phyloP scores from a whole-genome alignment of 2,113 vertebrate species.

The Ceyx melanurus region DNA sequence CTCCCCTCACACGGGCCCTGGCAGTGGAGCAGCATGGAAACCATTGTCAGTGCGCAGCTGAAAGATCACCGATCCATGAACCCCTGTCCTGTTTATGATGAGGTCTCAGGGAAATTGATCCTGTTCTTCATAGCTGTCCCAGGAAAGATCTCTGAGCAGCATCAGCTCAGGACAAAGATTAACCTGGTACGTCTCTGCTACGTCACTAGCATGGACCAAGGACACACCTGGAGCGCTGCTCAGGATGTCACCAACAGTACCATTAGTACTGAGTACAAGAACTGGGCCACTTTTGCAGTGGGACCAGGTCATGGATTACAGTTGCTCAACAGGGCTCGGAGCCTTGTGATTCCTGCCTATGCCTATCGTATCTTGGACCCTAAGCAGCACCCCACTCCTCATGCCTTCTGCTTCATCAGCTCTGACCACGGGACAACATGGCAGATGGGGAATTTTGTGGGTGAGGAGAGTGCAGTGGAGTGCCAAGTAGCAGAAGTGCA shows the following conservation, averaged over 20 bases:
- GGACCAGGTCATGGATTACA: constrained; percentile 90
- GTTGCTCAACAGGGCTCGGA: constrained; percentile 53
- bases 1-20: not conserved
- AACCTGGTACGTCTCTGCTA: constrained; percentile 86
- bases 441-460: constrained; percentile 70
- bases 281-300: constrained; percentile 89
- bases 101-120: constrained; percentile 71
- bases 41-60: constrained; percentile 63
- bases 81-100: constrained; percentile 71
- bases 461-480: constrained; percentile 63
- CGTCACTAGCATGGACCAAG: constrained; percentile 80
- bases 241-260: constrained; percentile 78
- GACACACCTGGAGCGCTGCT: constrained; percentile 80
- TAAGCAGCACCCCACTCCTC: constrained; percentile 34
- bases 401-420: constrained; percentile 83
- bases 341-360: constrained; percentile 87
- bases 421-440: constrained; percentile 81
- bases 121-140: constrained; percentile 89
- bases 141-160: constrained; percentile 80
- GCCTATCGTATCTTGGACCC: constrained; percentile 71
- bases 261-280: constrained; percentile 66
- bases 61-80: constrained; percentile 75
- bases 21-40: constrained; percentile 69
- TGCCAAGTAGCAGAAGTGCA: constrained; percentile 87
- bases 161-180: constrained; percentile 82